These are phyloP conservation scores for Nineta flava DNA, from an alignment of 2,888 invertebrate species.

Conservation along the genomic window DNA sequence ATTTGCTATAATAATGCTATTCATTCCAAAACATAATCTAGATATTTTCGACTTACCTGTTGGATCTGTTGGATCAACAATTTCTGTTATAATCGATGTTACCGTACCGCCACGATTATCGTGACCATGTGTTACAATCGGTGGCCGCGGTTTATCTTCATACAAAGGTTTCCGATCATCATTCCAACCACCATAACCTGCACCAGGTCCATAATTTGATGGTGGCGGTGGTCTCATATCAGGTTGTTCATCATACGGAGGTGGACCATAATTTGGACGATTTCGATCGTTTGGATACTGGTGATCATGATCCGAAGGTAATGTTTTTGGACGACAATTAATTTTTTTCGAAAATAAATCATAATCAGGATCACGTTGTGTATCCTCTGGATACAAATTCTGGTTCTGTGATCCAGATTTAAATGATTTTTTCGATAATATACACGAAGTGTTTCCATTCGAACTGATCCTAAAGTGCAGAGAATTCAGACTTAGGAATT, in stretches of 20 bases:
- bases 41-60: neutral
- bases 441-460: conserved; percentile 45
- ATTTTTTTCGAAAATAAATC: conserved; percentile 40
- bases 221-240: neutral
- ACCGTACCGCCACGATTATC: conserved; percentile 3
- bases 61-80: neutral
- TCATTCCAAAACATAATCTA: too few species aligned
- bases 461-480: conserved; percentile 35
- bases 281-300: too few species aligned
- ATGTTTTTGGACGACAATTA: conserved; percentile 26
- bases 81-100: conserved; percentile 6
- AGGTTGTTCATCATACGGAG: neutral
- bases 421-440: conserved; percentile 24
- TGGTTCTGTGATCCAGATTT: conserved; percentile 29
- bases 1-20: too few species aligned
- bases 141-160: neutral
- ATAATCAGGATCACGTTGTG: conserved; percentile 40
- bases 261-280: neutral
- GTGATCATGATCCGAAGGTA: neutral
- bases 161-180: neutral
- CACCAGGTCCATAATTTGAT: neutral
- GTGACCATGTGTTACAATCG: conserved; percentile 1
- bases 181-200: too few species aligned
- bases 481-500: neutral
- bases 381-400: conserved; percentile 33